Evolutionary conservation across 2,888 invertebrate species (phyloP).

Genomic region (Chrysolina americana): DNA sequence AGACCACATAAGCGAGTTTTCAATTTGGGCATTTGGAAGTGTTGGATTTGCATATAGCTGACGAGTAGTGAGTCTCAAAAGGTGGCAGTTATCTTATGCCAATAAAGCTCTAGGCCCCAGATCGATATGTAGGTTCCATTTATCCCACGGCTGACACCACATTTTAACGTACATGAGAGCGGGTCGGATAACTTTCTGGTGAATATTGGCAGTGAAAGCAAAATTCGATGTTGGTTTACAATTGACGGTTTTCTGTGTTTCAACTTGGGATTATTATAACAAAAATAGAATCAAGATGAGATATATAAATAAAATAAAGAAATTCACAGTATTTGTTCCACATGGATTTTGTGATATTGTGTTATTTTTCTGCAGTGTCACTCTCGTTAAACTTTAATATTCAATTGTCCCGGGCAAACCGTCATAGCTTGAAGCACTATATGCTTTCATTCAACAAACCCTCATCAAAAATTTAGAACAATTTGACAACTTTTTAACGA

Average conservation of each 20-base stretch:
- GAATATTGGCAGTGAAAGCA: conserved; percentile 18
- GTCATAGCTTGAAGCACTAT: neutral
- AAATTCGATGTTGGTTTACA: neutral
- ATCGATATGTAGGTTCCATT: conserved; percentile 18
- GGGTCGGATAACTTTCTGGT: neutral
- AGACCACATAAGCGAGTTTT: conserved; percentile 51
- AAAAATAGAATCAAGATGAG: no score
- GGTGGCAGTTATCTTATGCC: conserved; percentile 53
- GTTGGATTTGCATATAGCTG: conserved; percentile 57
- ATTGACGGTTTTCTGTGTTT: neutral
- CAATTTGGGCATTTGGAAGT: conserved; percentile 56
- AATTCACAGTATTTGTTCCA: no score
- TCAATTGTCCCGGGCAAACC: neutral
- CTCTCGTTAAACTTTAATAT: conserved; percentile 2
- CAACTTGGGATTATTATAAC: no score
- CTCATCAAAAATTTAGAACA: conserved; percentile 42
- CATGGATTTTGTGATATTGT: neutral
- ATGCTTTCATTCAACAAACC: conserved; percentile 21
- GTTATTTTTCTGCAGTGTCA: conserved; percentile 3
- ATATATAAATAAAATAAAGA: no score
- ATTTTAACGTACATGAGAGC: conserved; percentile 1
- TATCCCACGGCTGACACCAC: conserved; percentile 17
- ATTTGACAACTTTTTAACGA: conserved; percentile 52
- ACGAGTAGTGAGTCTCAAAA: conserved; percentile 40
- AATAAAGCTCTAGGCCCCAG: conserved; percentile 46